Percentiles rank a stretch among this genome's conserved stretches.
These are phyloP conservation scores for Linurgus olivaceus DNA, from an alignment of 2,797 vertebrate species.

Conservation along the genomic window DNA sequence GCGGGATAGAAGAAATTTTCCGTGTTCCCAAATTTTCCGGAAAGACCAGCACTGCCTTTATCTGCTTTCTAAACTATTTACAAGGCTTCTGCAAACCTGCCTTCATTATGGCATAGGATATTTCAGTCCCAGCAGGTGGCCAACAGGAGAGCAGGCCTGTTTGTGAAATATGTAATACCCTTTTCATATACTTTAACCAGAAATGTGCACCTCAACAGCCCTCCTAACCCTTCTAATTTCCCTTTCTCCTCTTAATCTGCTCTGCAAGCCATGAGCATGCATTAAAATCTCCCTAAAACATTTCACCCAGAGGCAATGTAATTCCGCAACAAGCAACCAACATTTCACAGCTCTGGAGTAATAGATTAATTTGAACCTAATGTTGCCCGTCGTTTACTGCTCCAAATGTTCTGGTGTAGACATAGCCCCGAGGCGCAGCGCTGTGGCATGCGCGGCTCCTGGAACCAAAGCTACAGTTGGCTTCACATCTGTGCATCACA, in stretches of 20 bases:
- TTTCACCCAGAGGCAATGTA: constrained; percentile 83
- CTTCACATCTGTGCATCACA: constrained; percentile 89
- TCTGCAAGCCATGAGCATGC: constrained; percentile 85
- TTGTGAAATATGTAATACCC: constrained; percentile 85
- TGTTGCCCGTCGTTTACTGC: constrained; percentile 84
- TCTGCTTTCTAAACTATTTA: constrained; percentile 88
- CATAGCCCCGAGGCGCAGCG: constrained; percentile 81
- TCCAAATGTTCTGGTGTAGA: constrained; percentile 86
- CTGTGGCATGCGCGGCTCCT: constrained; percentile 81
- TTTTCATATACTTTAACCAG: constrained; percentile 87
- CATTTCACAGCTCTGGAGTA: constrained; percentile 88
- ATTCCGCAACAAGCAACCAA: constrained; percentile 85
- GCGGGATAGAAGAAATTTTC: constrained; percentile 33
- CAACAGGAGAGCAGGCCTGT: constrained; percentile 78
- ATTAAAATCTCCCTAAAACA: constrained; percentile 89
- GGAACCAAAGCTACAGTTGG: constrained; percentile 83
- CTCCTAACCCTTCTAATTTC: constrained; percentile 84
- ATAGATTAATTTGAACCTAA: constrained; percentile 88
- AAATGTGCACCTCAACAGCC: constrained; percentile 79
- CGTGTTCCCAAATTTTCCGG: constrained; percentile 45
- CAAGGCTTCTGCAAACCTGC: constrained; percentile 86
- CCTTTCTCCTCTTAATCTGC: constrained; percentile 86
- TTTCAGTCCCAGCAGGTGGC: constrained; percentile 88
- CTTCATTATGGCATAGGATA: constrained; percentile 86
- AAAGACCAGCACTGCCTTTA: constrained; percentile 75